phyloP scores from a whole-genome alignment of 37 sponge, comb jelly and placozoan species.

The Hexactinellida sp. region DNA sequence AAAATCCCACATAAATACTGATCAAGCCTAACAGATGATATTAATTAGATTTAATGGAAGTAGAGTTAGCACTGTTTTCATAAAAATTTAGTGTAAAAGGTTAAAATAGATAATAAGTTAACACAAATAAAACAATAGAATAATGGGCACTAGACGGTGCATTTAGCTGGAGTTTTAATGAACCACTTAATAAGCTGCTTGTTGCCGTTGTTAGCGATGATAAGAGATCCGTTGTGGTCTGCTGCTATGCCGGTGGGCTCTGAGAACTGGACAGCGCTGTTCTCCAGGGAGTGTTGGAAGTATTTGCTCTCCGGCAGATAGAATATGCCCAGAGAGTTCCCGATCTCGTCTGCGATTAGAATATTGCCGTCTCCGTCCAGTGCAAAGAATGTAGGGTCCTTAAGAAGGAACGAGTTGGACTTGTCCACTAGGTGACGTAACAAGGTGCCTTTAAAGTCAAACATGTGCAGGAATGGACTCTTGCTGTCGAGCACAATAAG shows the following conservation, averaged over 20 bases:
- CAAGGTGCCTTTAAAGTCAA: background rate
- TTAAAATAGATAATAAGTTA: background rate
- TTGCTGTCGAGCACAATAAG: background rate
- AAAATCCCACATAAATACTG: no score
- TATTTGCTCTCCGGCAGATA: background rate
- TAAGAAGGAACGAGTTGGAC: background rate
- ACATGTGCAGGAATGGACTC: conserved; percentile 3
- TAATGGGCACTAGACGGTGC: background rate
- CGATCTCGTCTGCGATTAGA: background rate
- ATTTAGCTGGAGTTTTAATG: background rate
- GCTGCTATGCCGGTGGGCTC: conserved; percentile 1
- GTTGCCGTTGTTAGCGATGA: background rate
- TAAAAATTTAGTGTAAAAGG: no score
- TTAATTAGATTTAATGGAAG: no score
- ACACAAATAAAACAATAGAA: background rate
- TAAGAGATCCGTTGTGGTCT: background rate
- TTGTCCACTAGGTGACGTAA: conserved; percentile 5
- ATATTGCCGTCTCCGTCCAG: background rate
- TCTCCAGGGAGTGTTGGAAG: background rate
- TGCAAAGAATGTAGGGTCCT: background rate
- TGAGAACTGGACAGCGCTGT: background rate
- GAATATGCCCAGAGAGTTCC: background rate
- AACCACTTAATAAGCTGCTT: background rate
- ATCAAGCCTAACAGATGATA: no score
- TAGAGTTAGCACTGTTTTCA: no score